Evolutionary conservation across 2,797 vertebrate species (phyloP).

Genomic region (Eospalax fontanierii): DNA sequence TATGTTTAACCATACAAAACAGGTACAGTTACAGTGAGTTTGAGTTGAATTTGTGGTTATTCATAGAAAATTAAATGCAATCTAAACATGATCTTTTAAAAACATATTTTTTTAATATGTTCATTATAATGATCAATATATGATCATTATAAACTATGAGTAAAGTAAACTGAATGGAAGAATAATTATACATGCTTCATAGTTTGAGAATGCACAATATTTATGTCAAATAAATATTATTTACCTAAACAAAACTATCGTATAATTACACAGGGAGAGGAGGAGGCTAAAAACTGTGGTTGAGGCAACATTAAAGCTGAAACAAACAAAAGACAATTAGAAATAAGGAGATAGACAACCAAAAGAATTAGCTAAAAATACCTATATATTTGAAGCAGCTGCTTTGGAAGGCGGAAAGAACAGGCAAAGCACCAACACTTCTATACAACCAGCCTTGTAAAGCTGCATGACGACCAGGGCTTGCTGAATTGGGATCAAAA

Average conservation of each 20-base stretch:
- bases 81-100: neutral
- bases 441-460: neutral
- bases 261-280: neutral
- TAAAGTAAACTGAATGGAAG: conserved; percentile 43
- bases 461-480: neutral
- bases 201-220: conserved; percentile 47
- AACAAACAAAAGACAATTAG: conserved; percentile 23
- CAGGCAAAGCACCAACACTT: neutral
- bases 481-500: conserved; percentile 17
- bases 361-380: neutral
- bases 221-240: conserved; percentile 52
- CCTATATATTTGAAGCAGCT: neutral
- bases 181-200: neutral
- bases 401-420: neutral
- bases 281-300: conserved; percentile 7
- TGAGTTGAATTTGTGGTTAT: conserved; percentile 36
- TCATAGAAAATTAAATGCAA: conserved; percentile 58
- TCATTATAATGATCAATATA: no score
- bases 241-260: conserved; percentile 51
- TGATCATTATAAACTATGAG: conserved; percentile 37
- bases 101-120: no score
- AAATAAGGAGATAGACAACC: conserved; percentile 19
- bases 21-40: neutral
- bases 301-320: conserved; percentile 7
- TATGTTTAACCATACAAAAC: conserved; percentile 34